Evolutionary conservation across 1,140 invertebrate genomes (phyloP), one percentile per base, ranked within the genome.

Genomic region (Drosophila quadrilineata): DNA sequence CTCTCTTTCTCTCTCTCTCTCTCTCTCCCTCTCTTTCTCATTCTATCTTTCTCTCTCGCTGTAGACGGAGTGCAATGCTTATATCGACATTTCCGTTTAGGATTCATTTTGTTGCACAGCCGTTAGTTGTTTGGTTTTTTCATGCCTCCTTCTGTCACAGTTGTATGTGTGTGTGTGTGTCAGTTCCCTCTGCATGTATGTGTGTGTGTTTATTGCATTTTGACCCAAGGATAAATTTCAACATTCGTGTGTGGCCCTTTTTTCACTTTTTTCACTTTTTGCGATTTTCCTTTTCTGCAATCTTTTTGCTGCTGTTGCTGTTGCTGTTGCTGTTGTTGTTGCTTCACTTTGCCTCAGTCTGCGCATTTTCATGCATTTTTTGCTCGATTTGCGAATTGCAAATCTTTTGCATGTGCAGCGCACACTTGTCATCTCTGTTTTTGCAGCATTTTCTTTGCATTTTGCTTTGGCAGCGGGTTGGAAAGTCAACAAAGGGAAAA

Each of bases 31-130:
- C 6, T 38, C 21, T 35, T 10, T 45, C 40, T 41, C 41, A n/a
- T 67, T 33, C 26, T 59, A 31, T 54, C 31, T 53, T n/a, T n/a
- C n/a, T n/a, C n/a, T n/a, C 3, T 6, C 31, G 41, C 45, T 56
- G 69, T 21, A 45, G 68, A 58, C 46, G n/a, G n/a, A n/a, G n/a
- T n/a, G 69, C 76, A 72, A 84, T 84, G 76, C 77, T 84, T 77
- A 84, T 84, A 84, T 84, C 74, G 77, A 84, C 77, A 84, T 84
- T 84, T 84, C 79, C 77, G 77, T 85, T 84, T 85, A 85, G 77
- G 74, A 84, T 84, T 84, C 79, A 82, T 84, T 82, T 76, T 82
- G 77, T 67, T 75, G 58, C 49, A 12, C 46, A 54, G 49, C 68
- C 52, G 67, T 75, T 80, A 72, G 76, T 75, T 80, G 71, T 80